Evolutionary conservation across 2,797 vertebrate genomes (phyloP).

Genomic region (Phataginus tricuspis): DNA sequence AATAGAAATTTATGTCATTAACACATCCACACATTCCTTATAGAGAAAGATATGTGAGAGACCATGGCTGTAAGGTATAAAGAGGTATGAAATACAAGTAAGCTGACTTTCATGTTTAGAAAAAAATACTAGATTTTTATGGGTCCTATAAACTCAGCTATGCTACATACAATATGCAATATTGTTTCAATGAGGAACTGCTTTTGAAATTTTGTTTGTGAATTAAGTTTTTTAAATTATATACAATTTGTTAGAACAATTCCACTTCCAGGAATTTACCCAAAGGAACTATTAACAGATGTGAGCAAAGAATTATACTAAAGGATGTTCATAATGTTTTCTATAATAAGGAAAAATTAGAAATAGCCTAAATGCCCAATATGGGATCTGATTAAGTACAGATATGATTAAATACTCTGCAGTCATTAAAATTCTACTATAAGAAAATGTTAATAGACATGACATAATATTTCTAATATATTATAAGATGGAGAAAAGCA

Average conservation of each 20-base stretch:
- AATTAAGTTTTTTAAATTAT: not conserved
- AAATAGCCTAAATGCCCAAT: not conserved
- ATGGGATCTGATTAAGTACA: not conserved
- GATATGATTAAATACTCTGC: not conserved
- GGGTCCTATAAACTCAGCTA: not conserved
- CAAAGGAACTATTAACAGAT: not conserved
- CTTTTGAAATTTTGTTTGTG: slow-evolving; percentile 10
- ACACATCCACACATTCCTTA: not conserved
- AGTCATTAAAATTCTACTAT: slow-evolving; percentile 6
- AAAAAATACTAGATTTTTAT: not conserved
- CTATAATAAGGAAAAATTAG: slow-evolving; percentile 24
- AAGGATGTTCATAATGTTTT: not conserved
- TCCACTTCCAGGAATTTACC: not conserved
- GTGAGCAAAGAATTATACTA: not conserved
- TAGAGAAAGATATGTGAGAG: not conserved
- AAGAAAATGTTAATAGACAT: not conserved
- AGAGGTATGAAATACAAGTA: not conserved
- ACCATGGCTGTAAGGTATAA: not conserved
- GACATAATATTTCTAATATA: slow-evolving; percentile 1
- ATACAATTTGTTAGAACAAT: not conserved
- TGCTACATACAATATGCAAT: not conserved
- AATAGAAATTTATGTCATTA: not conserved
- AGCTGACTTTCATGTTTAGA: not conserved
- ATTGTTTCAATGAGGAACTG: not conserved
- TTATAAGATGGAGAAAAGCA: not conserved